Conservation (phyloP, 2,888 invertebrate genomes). For the Cylindroiulus punctatus region DNA sequence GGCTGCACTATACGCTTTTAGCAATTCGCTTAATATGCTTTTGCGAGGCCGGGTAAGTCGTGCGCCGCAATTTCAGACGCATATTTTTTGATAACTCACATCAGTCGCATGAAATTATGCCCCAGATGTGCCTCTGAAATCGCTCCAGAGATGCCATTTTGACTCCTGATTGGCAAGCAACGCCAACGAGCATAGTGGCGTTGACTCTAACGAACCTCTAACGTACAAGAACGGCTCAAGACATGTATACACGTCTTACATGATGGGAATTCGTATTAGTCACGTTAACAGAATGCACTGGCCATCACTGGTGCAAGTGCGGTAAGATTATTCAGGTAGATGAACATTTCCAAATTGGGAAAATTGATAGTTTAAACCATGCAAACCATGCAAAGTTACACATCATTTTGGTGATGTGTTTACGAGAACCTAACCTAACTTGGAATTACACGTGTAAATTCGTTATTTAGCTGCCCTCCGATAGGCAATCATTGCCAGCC, state of each 20-base stretch:
- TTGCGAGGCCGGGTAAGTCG: neutral
- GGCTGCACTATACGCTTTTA: constrained; percentile 1
- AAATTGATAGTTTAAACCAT: too few relatives aligned
- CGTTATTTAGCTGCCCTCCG: too few relatives aligned
- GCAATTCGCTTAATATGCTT: neutral
- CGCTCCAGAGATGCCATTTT: neutral
- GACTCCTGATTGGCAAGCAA: neutral
- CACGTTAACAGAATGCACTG: too few relatives aligned
- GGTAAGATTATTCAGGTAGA: too few relatives aligned
- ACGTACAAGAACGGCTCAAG: neutral
- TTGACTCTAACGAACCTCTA: neutral
- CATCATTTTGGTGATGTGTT: too few relatives aligned
- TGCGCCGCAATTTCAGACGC: neutral
- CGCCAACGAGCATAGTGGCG: neutral
- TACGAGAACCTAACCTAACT: too few relatives aligned
- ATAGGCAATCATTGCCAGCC: too few relatives aligned
- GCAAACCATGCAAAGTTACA: too few relatives aligned
- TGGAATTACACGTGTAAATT: too few relatives aligned
- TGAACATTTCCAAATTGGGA: too few relatives aligned
- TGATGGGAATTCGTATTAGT: neutral
- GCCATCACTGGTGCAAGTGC: too few relatives aligned
- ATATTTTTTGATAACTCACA: neutral
- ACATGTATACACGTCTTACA: neutral
- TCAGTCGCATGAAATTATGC: constrained; percentile 1
- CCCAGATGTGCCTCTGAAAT: neutral